These are phyloP conservation scores for Conomelus anceps DNA, from an alignment of 2,888 invertebrate species.

Conservation along the genomic window DNA sequence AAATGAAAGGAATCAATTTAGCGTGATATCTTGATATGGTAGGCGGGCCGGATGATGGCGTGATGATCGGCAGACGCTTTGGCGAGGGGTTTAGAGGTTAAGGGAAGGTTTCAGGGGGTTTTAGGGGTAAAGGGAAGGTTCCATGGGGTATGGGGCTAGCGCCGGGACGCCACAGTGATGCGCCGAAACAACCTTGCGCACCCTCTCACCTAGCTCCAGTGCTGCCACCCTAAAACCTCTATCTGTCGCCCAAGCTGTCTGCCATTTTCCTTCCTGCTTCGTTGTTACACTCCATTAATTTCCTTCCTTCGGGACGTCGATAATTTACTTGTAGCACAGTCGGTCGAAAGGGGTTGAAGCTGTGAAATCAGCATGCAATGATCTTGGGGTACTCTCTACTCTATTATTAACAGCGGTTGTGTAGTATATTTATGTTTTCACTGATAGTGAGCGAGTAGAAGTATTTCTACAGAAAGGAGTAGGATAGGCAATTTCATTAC, in stretches of 20 bases:
- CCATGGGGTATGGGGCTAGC: not conserved
- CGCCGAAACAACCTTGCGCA: conserved; percentile 3
- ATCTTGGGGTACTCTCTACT: not conserved
- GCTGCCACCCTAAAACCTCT: not conserved
- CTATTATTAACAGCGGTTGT: not conserved
- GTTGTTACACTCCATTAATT: not conserved
- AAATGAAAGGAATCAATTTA: conserved; percentile 12
- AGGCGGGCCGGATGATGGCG: conserved; percentile 7
- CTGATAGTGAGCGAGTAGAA: not conserved
- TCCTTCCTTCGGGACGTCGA: not conserved
- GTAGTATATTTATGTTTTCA: not conserved
- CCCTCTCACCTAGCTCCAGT: not conserved
- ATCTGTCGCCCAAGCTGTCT: not conserved
- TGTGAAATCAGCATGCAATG: not conserved
- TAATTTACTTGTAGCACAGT: not conserved
- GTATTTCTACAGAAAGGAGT: not conserved
- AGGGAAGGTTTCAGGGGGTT: not conserved
- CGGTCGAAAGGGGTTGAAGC: not conserved
- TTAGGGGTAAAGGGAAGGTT: not conserved
- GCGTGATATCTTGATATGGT: conserved; percentile 6
- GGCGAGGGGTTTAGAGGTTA: too few species aligned
- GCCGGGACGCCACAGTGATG: not conserved
- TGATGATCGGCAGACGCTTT: conserved; percentile 1
- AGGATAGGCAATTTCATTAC: not conserved
- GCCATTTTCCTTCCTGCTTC: not conserved